Base-by-base conservation (phyloP, 2,113 vertebrate species). In the Indicator maculatus region DNA sequence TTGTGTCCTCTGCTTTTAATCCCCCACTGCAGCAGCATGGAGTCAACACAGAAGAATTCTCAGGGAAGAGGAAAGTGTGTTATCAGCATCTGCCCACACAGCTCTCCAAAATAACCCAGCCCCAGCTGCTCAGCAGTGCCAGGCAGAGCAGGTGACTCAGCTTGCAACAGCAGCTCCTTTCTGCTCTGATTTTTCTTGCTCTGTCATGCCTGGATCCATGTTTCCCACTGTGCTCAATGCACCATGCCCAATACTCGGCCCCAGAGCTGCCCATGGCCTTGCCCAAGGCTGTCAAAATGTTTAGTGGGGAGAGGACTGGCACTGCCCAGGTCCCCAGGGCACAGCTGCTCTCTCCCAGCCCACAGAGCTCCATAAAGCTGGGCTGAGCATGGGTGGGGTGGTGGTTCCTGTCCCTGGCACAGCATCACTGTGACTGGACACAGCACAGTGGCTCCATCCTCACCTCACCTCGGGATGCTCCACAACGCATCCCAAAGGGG, bases 81-180 rank as follows among this genome's bases (percentile, higher is more conserved):
- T 77, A 77, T 53, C 96, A 93, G 96, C 70, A 44, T 56, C 89
- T 93, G 79, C 96, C 94, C 94, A 96, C 93, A 5, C 96, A 89
- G 94, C 58, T 5, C 89, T 86, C 94, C 91, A 38, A 95, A 96
- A 96, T 93, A 92, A 30, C 33, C 7, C 10, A 0, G 78, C 24
- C 92, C 94, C 5, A 39, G 86, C 63, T 28, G 6, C 80, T 70
- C 36, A 13, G 89, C 93, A 81, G 83, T 6, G 31, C 80, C 56
- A 71, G 89, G 90, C n/a, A 1, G 81, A 88, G 93, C 89, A 60
- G 94, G 96, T 91, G 95, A 93, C 83, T 88, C 95, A 94, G 95
- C 85, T 33, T 12, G 81, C 2, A 14, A 18, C 92, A 78, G 78
- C 92, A 26, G 71, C 82, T 79, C 90, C 85, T 26, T 30, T 33